Base-by-base conservation (phyloP, 2,113 vertebrate genomes). In the Solea solea region DNA sequence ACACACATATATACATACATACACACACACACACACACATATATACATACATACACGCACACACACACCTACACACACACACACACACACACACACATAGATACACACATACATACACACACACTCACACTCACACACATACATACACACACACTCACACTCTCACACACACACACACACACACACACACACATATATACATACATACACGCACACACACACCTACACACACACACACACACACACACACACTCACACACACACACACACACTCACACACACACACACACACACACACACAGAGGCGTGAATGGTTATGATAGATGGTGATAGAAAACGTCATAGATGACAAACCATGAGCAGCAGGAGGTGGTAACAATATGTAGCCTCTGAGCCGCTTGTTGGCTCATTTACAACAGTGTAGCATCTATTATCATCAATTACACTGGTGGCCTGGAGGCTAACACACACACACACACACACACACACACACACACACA, bases 341-440 rank as follows among this genome's bases (percentile, higher is more conserved):
- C 21, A 21, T 1, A 21, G 21, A 21, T 21, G 21, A 21, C 52
- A 57, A 40, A 25, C 5, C 11, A 9, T 49, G 57, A 57, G 28
- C 45, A 76, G 50, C 25, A 45, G 13, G 15, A 69, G 3, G 46
- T 2, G 3, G 11, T 28, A 46, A 64, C 64, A 61, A 52, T 62
- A 58, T 61, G 11, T 16, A 50, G 39, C 60, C 49, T 0, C 41
- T 55, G 45, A 62, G 70, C 66, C 74, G 60, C 52, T 45, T 10
- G 56, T 49, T 59, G 66, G 63, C 80, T 66, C 46, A 60, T 73
- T 74, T 80, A 59, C 16, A 72, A 41, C 77, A 72, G 64, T 56
- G 53, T 45, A 44, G 48, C 62, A 58, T 61, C 54, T 45, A 64
- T 85, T 75, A 87, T 62, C 68, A 81, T 84, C 73, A 78, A 64